Evolutionary conservation across 1,140 invertebrate species (phyloP), one percentile per base, ranked within the genome.

Genomic region (Rhyzopertha dominica): DNA sequence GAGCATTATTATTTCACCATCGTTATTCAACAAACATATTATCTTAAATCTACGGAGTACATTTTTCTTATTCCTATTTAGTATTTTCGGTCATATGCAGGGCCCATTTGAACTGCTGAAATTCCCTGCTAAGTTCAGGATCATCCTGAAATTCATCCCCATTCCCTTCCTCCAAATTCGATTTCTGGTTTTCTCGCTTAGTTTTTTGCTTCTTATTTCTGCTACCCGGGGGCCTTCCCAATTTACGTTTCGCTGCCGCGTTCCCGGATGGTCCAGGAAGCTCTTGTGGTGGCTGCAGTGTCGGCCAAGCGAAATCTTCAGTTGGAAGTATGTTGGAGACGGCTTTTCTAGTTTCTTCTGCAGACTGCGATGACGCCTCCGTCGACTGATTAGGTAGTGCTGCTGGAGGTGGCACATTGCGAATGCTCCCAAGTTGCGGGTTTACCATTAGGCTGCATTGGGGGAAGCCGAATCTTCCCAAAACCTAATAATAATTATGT

Each of bases 361-460:
- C 18, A 4, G 45, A 7, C 17, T 51, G 28, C 3, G 36, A 12
- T 10, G 30, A 19, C 5, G 24, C 13, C 12, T 7, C 14, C 12
- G 12, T 47, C 14, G 35, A 26, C 17, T 32, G 30, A 13, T 42
- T 23, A 3, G 31, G 35, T 17, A 31, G 36, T 23, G 40, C 32
- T 4, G 38, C 39, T 20, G 40, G 22, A 2, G 41, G 40, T 8
- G 59, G 47, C 7, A 58, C 32, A 16, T 52, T 40, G 36, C 47
- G 53, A 9, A 63, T 53, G 2, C 57, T 54, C 1, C 51, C 58
- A 2, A 67, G 32, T 44, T 67, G 65, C 1, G 65, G 65, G 49
- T 67, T 67, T 12, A 67, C 44, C 63, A 68, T 68, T 12, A 65
- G 36, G 36, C 47, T 60, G 4, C 45, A 52, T 36, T 57, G 53